These are phyloP conservation scores for Matsumyia berberina DNA, from an alignment of 2,888 invertebrate genomes.

Conservation along the genomic window DNA sequence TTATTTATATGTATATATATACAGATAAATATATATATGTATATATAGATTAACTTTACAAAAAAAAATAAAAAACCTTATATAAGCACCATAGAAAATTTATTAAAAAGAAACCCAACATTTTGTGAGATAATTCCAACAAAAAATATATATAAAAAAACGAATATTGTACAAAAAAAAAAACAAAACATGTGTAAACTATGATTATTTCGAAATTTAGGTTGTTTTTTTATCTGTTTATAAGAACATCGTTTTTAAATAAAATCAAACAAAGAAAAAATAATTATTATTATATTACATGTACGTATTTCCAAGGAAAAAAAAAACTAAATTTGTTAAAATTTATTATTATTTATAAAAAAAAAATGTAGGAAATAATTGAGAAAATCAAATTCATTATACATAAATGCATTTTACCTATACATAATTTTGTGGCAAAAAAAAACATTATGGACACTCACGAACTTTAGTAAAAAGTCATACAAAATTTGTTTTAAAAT, in stretches of 20 bases:
- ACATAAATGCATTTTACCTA: conserved; percentile 59
- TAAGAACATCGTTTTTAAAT: conserved; percentile 21
- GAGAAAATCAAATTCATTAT: conserved; percentile 54
- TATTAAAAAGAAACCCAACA: conserved; percentile 51
- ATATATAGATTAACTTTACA: conserved; percentile 69
- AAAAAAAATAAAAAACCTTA: conserved; percentile 32
- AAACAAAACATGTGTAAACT: conserved; percentile 47
- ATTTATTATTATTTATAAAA: conserved; percentile 44
- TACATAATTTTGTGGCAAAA: conserved; percentile 68
- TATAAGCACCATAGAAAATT: conserved; percentile 72
- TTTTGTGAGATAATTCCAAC: conserved; percentile 34
- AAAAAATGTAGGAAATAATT: conserved; percentile 36
- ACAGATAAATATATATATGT: conserved; percentile 57
- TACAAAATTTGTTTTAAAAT: conserved; percentile 65
- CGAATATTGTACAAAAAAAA: conserved; percentile 72
- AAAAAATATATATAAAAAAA: conserved; percentile 48
- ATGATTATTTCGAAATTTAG: conserved; percentile 40
- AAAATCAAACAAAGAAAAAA: conserved; percentile 33
- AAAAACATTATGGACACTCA: conserved; percentile 43
- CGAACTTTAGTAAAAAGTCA: conserved; percentile 61
- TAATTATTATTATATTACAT: conserved; percentile 38
- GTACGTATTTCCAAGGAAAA: conserved; percentile 54
- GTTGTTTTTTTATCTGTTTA: conserved; percentile 49
- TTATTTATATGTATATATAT: conserved; percentile 66
- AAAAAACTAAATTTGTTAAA: conserved; percentile 24